Evolutionary conservation across 2,797 vertebrate species (phyloP).

Genomic region (Geotrypetes seraphini): DNA sequence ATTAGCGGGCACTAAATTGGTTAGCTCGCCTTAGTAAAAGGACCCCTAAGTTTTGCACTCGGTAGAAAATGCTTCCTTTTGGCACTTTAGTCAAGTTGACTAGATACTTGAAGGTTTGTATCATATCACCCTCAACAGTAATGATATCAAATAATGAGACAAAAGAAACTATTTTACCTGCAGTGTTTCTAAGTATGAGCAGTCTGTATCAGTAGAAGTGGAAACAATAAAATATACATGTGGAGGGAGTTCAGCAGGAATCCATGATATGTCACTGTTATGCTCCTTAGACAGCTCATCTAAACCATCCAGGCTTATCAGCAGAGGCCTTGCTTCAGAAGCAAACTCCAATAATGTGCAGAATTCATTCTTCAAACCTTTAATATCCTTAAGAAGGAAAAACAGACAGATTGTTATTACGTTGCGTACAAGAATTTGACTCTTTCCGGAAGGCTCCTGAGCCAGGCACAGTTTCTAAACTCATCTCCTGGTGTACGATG

Average conservation of each 20-base stretch:
- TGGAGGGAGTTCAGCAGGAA: conserved; percentile 29
- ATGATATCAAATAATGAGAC: too few species aligned
- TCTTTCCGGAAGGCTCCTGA: not conserved
- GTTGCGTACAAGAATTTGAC: not conserved
- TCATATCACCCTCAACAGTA: too few species aligned
- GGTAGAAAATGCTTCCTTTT: too few species aligned
- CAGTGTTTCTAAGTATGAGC: conserved; percentile 12
- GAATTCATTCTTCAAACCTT: conserved; percentile 45
- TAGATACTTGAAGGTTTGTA: too few species aligned
- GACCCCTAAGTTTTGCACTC: too few species aligned
- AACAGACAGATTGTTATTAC: not conserved
- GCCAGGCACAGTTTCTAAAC: not conserved
- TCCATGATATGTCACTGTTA: conserved; percentile 47
- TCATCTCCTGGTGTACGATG: too few species aligned
- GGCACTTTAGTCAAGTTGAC: too few species aligned
- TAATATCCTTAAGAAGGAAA: conserved; percentile 28
- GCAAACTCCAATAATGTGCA: conserved; percentile 38
- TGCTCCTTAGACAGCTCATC: conserved; percentile 49
- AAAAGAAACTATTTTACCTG: conserved; percentile 27
- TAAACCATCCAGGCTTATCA: conserved; percentile 47
- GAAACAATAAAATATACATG: conserved; percentile 45
- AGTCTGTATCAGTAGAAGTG: conserved; percentile 22
- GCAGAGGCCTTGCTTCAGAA: conserved; percentile 21
- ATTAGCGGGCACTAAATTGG: too few species aligned
- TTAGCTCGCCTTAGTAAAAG: too few species aligned